Base-by-base conservation (phyloP, 1,140 invertebrate species). In the Helicoverpa armigera region DNA sequence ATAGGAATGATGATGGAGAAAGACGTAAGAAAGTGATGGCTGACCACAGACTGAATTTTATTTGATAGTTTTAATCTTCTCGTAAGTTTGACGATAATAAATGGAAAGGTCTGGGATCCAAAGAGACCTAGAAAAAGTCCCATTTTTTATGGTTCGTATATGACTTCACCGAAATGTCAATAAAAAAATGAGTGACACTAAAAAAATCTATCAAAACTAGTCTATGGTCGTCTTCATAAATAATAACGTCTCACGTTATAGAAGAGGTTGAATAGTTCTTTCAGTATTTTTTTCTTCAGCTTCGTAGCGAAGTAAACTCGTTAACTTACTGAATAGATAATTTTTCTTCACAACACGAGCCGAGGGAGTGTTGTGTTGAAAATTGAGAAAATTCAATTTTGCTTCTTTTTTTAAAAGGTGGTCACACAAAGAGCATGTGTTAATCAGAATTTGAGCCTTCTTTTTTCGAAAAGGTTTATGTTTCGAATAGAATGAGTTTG, bases 271-370 rank as follows among this genome's bases (percentile, higher is more conserved):
- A 61, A 61, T 61, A 31, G 23, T 61, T 61, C 18, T 31, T 61
- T 61, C 56, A 31, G 23, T 3, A 31, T 61, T 29, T 61, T 61
- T 61, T 11, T 13, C 35, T 43, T 61, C 58, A 61, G 16, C 58
- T 11, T 29, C 4, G 58, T 11, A 61, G 58, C 58, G 11, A 31
- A 61, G 58, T 61, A 61, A 31, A 61, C 23, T 61, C 58, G 58
- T 61, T 61, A 61, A 61, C 58, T 61, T 31, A 3, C 58, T 61
- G 58, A 61, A 61, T 61, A 61, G 58, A 61, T 61, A 61, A 61
- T 61, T 61, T 60, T 61, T 61, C 58, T 61, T 61, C 58, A 61
- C 58, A 61, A 31, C 23, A 29, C 23, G 5, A 12, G 23, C 23
- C 12, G 3, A 43, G 53, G 53, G 58, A 31, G 23, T 61, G 58